A percentile compares a stretch with the other conserved stretches of the same genome.
These are phyloP conservation scores for Thereva nobilitata DNA, from an alignment of 2,888 invertebrate species.

Conservation along the genomic window DNA sequence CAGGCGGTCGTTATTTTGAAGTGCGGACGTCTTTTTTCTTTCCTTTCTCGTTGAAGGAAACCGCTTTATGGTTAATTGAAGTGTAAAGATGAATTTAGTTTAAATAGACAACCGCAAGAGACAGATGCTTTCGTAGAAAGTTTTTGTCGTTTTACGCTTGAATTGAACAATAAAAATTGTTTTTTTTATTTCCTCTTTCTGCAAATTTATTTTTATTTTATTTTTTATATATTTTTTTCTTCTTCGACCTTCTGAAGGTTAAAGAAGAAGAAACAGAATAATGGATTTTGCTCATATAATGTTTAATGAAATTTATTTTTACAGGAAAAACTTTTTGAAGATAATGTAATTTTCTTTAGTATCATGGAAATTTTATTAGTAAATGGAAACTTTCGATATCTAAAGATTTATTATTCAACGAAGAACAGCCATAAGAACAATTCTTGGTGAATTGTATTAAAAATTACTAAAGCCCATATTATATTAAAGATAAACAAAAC, in stretches of 20 bases:
- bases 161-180: conserved; percentile 11
- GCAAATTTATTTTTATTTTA: neutral
- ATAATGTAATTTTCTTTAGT: too few relatives aligned
- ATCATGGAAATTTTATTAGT: too few relatives aligned
- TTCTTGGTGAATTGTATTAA: too few relatives aligned
- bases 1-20: too few relatives aligned
- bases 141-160: conserved; percentile 17
- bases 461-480: too few relatives aligned
- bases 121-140: conserved; percentile 2
- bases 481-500: too few relatives aligned
- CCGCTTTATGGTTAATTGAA: conserved; percentile 21
- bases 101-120: conserved; percentile 3
- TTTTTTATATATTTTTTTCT: neutral
- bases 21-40: neutral
- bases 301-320: too few relatives aligned
- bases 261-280: neutral
- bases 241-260: neutral
- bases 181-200: neutral
- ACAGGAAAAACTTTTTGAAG: too few relatives aligned
- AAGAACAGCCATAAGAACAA: too few relatives aligned
- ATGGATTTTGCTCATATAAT: too few relatives aligned
- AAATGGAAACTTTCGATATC: too few relatives aligned
- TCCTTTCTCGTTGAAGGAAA: neutral
- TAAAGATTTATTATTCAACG: too few relatives aligned
- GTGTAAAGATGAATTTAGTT: conserved; percentile 9